phyloP scores from a whole-genome alignment of 2,113 vertebrate species.

The Dryoscopus gambensis region DNA sequence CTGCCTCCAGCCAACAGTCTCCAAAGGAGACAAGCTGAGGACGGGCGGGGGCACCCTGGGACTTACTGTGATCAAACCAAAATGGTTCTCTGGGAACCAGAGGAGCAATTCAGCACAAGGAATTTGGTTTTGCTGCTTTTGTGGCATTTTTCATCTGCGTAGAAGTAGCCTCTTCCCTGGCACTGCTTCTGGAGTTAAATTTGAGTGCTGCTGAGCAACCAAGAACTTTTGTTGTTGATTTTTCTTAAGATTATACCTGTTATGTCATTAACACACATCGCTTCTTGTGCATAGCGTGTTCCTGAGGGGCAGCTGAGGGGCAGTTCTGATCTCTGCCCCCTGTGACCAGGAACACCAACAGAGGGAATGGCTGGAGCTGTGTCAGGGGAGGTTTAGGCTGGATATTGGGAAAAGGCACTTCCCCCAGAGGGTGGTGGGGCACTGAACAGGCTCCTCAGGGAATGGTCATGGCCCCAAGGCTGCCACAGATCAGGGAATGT shows the following conservation, averaged over 20 bases:
- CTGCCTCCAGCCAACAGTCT: not conserved
- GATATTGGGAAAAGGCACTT: not conserved
- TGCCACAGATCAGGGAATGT: not conserved
- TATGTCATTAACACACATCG: not conserved
- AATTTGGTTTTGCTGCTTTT: not conserved
- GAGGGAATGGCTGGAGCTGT: not conserved
- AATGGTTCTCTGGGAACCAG: not conserved
- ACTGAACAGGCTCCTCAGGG: not conserved
- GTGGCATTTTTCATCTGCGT: not conserved
- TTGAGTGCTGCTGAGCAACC: not conserved
- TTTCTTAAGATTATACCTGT: not conserved
- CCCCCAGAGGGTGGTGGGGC: rapidly evolving
- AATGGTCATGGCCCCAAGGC: rapidly evolving
- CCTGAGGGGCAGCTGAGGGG: not conserved
- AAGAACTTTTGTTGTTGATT: not conserved
- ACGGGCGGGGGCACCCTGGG: not conserved
- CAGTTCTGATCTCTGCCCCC: not conserved
- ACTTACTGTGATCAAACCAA: not conserved
- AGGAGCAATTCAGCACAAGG: not conserved
- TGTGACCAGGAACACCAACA: not conserved
- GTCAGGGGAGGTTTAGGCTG: not conserved
- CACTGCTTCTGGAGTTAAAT: not conserved
- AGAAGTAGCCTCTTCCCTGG: not conserved
- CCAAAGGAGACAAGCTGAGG: not conserved
- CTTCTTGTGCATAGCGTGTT: not conserved